phyloP scores from a whole-genome alignment of 1,140 invertebrate species.

The Pseudomyrmex cubaensis region DNA sequence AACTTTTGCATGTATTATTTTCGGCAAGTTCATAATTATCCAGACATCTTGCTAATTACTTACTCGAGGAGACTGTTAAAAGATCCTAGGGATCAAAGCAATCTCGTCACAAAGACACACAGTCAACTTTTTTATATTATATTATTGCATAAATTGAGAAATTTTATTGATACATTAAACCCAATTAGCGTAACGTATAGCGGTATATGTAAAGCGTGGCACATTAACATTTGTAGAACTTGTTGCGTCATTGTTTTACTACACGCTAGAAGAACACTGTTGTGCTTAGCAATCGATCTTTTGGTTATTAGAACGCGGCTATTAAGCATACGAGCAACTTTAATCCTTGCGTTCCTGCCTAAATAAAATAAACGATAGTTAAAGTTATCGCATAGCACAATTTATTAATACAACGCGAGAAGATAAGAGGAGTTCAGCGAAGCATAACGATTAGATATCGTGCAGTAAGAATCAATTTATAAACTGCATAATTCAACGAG shows the following conservation, averaged over 20 bases:
- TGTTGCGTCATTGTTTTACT: constrained; percentile 23
- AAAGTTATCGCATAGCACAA: background rate
- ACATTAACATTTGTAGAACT: constrained; percentile 39
- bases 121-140: constrained; percentile 38
- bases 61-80: background rate
- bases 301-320: constrained; percentile 18
- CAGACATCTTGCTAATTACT: constrained; percentile 39
- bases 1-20: constrained; percentile 27
- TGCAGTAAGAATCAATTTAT: background rate
- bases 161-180: constrained; percentile 68
- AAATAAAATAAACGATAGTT: background rate
- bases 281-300: constrained; percentile 31
- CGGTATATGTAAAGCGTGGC: background rate
- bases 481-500: constrained; percentile 1
- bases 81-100: background rate
- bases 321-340: constrained; percentile 17
- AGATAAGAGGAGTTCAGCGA: background rate
- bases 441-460: background rate
- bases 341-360: background rate
- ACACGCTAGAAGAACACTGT: constrained; percentile 26
- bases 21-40: constrained; percentile 38
- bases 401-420: background rate
- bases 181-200: constrained; percentile 72
- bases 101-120: constrained; percentile 36
- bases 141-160: constrained; percentile 68